Evolutionary conservation across 2,113 vertebrate species (phyloP).

Genomic region (Beaufortia kweichowensis): DNA sequence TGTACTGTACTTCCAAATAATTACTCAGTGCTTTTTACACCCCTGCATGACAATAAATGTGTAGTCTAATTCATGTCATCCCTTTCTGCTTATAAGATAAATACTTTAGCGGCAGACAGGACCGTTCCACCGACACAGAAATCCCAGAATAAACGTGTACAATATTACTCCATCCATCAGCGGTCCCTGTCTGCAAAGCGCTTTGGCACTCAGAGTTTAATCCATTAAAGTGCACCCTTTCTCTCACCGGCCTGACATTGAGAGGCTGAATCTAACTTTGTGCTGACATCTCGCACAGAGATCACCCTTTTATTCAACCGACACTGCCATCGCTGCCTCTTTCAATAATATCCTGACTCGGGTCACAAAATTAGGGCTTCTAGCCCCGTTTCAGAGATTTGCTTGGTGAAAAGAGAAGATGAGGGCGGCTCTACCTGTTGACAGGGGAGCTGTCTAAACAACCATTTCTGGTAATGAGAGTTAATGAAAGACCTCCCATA

Average conservation of each 20-base stretch:
- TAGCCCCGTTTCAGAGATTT: conserved; percentile 48
- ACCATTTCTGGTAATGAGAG: conserved; percentile 51
- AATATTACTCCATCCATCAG: conserved; percentile 72
- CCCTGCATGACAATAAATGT: background rate
- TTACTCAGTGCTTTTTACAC: no score
- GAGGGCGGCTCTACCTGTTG: conserved; percentile 51
- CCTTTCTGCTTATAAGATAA: conserved; percentile 35
- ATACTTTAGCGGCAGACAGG: conserved; percentile 32
- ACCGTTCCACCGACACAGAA: conserved; percentile 56
- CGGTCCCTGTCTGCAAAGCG: conserved; percentile 65
- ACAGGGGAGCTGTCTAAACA: conserved; percentile 47
- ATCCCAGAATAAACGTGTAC: conserved; percentile 64
- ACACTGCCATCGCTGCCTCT: conserved; percentile 61
- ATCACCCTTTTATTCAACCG: conserved; percentile 67
- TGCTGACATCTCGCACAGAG: conserved; percentile 70
- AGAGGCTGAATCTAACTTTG: conserved; percentile 69
- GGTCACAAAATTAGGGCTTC: conserved; percentile 55
- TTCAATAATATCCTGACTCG: conserved; percentile 63
- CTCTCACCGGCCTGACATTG: conserved; percentile 70
- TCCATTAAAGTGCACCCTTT: conserved; percentile 75
- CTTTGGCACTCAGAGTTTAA: conserved; percentile 71
- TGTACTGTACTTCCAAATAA: background rate
- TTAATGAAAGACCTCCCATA: conserved; percentile 44
- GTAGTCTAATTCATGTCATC: conserved; percentile 23
- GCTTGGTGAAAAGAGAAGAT: conserved; percentile 48